Base-by-base conservation (phyloP, 2,113 vertebrate genomes). In the Platycercus adscitus region DNA sequence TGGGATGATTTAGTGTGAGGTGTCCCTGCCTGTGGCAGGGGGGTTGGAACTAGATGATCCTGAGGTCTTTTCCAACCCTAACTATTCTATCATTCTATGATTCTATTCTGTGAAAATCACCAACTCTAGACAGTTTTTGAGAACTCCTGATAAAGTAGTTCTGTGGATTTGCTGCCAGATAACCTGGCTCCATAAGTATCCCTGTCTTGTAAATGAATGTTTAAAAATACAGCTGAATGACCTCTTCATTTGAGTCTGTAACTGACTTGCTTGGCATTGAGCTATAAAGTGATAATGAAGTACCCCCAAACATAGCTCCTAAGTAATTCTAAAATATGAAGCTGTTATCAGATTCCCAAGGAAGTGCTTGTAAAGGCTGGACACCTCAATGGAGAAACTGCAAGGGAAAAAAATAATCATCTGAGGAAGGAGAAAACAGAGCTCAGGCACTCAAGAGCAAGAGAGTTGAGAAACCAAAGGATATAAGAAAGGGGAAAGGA, bases 171-270 rank as follows among this genome's bases (percentile, higher is more conserved):
- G 33, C 60, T 92, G 72, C 80, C 94, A 91, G 60, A 81, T 90
- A 60, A 85, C 77, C 85, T 93, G 91, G 47, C 86, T 96, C 46
- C 4, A 0, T 35, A 71, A 90, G 43, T 81, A 50, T 66, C 9
- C 1, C 55, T 44, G 41, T 81, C 43, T 86, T 0, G 0, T 83
- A 53, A 3, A 10, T 14, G 11, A 28, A 58, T 10, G 90, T 91
- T 60, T 24, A 50, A 88, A 95, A 91, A 88, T 83, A 90, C 63
- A 83, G 46, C 55, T 56, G 52, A 63, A 83, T 81, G 63, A 90
- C 58, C 81, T 90, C 84, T 94, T 91, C 28, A 66, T 93, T 78
- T 91, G 58, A 53, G 76, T 39, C 75, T 86, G 24, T 81, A 56
- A 72, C 65, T 86, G n/a, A n/a, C 46, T 72, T 73, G 29, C 33